Base-by-base conservation (phyloP, 2,113 vertebrate genomes). In the Trogon melanurus region DNA sequence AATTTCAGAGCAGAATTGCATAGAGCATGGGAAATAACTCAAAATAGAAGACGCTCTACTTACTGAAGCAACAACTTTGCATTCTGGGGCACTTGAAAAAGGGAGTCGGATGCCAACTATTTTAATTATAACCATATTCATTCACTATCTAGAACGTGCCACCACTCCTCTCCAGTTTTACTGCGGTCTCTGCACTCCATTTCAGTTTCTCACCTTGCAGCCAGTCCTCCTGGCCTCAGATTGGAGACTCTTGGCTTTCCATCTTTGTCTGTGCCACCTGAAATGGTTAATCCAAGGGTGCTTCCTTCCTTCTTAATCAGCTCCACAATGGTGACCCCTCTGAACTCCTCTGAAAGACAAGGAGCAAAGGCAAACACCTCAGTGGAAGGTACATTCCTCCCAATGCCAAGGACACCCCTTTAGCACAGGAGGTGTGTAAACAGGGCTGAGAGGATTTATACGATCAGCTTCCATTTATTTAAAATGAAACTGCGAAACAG, bases 251-350 rank as follows among this genome's bases (percentile, higher is more conserved):
- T 98, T 64, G 99, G 99, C 93, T 98, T 99, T 93, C 99, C 99
- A 8, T 99, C 99, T 97, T 99, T 99, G 97, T 99, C 99, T 1
- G 99, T 99, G 47, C 99, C 99, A 54, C 99, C 99, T 2, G 99
- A 99, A 96, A 99, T 99, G 75, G 99, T 99, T 95, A 99, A 98
- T 62, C 99, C 99, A 0, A 99, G 98, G 16, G 98, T 99, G 97
- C 98, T 99, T 90, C 99, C 99, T 95, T 99, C 99, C 61, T 99
- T 99, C 97, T 99, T 99, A 94, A 99, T 98, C 95, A 99, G 98
- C 96, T 99, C 99, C 97, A 99, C 99, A 0, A 99, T 98, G 71
- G 99, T 99, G 91, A 99, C 97, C 27, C 99, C 99, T 89, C 99
- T 96, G 96, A 98, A 98, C 96, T 99, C 99, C 76, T 99, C 99